Evolutionary conservation across 2,797 vertebrate species (phyloP).

Genomic region (Echeneis naucrates): DNA sequence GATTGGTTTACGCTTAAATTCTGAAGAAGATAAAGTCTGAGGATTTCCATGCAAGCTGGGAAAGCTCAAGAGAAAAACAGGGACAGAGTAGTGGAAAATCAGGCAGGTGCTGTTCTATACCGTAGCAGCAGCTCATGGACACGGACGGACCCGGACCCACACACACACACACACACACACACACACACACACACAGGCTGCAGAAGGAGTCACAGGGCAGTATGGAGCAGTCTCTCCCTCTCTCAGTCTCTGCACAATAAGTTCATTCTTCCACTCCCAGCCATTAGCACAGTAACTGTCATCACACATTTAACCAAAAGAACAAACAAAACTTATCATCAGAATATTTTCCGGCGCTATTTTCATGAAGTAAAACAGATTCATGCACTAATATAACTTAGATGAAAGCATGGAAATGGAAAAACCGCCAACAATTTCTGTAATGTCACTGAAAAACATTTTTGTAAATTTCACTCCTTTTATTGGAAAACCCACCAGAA

Average conservation of each 20-base stretch:
- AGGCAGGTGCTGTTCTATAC: conserved; percentile 60
- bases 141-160: too few relatives aligned
- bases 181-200: conserved; percentile 40
- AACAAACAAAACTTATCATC: conserved; percentile 16
- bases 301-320: conserved; percentile 5
- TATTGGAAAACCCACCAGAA: conserved; percentile 21
- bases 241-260: conserved; percentile 38
- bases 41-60: conserved; percentile 33
- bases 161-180: conserved; percentile 39
- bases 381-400: neutral
- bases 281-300: conserved; percentile 6
- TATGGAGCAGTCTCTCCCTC: conserved; percentile 55
- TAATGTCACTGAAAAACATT: neutral
- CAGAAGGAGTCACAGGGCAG: conserved; percentile 74
- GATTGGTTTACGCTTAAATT: conserved; percentile 29
- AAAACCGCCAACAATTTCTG: neutral
- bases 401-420: neutral
- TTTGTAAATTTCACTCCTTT: neutral
- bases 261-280: conserved; percentile 46
- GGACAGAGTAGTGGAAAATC: conserved; percentile 39
- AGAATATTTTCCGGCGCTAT: neutral
- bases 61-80: conserved; percentile 19
- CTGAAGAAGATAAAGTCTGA: conserved; percentile 29
- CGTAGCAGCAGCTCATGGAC: conserved; percentile 35
- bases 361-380: neutral